These are phyloP conservation scores for Crambe crambe DNA, from an alignment of 37 sponge, comb jelly and placozoan genomes.

Conservation along the genomic window DNA sequence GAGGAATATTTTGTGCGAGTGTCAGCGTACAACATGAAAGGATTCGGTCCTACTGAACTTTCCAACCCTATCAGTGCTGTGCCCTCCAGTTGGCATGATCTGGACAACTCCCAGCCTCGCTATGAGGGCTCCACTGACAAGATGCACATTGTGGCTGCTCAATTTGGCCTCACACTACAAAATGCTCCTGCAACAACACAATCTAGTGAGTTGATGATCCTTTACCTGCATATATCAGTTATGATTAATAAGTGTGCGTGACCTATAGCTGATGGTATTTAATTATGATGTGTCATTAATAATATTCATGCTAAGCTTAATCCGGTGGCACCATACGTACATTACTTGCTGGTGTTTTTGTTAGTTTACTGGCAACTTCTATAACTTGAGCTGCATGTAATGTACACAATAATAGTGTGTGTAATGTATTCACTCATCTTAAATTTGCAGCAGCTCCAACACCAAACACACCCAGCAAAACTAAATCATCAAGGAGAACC, in stretches of 20 bases:
- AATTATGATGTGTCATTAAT: too few species aligned
- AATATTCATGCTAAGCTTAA: too few species aligned
- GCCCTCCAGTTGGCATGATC: conserved; percentile 86
- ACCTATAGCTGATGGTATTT: neutral
- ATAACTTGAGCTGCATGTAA: too few species aligned
- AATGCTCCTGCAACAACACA: neutral
- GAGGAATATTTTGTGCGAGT: conserved; percentile 82
- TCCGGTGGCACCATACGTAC: too few species aligned
- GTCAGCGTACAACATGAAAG: conserved; percentile 87
- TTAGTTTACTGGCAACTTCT: too few species aligned
- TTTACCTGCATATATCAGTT: neutral
- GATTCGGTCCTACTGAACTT: conserved; percentile 65
- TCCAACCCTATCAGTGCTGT: conserved; percentile 60
- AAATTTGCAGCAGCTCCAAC: too few species aligned
- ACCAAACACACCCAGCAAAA: neutral
- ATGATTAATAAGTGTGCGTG: neutral
- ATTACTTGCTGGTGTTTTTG: too few species aligned
- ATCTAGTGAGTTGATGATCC: conserved; percentile 3
- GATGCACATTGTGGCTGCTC: conserved; percentile 49
- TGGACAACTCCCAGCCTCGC: conserved; percentile 44
- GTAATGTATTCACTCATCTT: too few species aligned
- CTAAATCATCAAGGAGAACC: conserved; percentile 41
- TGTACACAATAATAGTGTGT: too few species aligned
- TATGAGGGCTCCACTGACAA: conserved; percentile 63
- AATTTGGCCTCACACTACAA: conserved; percentile 26